Evolutionary conservation across 2,888 invertebrate genomes (phyloP).

Genomic region (Tryphoninae sp.): DNA sequence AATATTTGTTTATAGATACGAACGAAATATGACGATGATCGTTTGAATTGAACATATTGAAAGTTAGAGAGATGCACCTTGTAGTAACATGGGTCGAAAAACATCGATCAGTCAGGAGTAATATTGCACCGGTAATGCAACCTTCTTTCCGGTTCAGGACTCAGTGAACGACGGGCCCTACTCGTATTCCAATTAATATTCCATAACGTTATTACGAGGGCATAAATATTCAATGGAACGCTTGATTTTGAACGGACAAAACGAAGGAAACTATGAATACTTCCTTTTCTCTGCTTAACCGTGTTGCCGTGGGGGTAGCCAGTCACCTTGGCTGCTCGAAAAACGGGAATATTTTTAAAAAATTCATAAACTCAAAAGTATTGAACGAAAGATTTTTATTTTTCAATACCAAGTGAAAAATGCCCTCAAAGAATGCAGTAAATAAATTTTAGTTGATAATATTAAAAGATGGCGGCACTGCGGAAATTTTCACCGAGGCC

Average conservation of each 20-base stretch:
- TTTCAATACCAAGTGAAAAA: too few species aligned
- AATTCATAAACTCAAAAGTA: too few species aligned
- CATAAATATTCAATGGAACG: constrained; percentile 63
- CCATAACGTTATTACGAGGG: constrained; percentile 69
- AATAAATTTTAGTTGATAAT: too few species aligned
- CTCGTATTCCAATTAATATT: constrained; percentile 70
- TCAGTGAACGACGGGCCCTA: constrained; percentile 29
- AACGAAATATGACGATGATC: not conserved
- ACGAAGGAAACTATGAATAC: constrained; percentile 33
- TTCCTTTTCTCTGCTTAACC: constrained; percentile 9
- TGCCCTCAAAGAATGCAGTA: too few species aligned
- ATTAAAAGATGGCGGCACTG: too few species aligned
- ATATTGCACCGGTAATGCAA: constrained; percentile 28
- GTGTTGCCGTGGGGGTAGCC: not conserved
- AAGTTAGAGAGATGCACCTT: not conserved
- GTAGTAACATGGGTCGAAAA: not conserved
- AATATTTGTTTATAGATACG: not conserved
- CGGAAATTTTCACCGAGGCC: too few species aligned
- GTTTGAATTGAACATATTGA: not conserved
- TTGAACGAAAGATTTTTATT: too few species aligned
- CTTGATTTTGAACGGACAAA: constrained; percentile 6
- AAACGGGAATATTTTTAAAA: too few species aligned
- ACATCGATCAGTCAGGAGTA: constrained; percentile 35
- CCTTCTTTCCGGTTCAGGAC: constrained; percentile 43
- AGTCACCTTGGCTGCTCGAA: not conserved